Conservation (phyloP, 2,113 vertebrate species). For the Bagarius yarrelli region DNA sequence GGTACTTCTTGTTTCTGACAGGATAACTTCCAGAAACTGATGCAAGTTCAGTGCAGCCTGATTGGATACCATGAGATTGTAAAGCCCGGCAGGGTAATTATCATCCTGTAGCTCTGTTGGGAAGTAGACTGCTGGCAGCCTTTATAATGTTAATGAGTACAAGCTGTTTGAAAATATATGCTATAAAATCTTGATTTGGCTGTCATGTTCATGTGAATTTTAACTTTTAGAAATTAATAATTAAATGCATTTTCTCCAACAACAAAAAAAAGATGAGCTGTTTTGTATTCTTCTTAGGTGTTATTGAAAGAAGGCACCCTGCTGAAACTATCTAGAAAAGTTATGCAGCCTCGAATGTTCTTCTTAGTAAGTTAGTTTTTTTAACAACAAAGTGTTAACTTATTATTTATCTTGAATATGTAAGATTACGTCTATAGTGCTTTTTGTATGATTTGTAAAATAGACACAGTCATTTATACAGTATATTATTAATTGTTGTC, state of each 20-base stretch:
- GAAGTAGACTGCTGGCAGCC: not conserved
- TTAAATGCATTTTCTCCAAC: not conserved
- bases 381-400: not conserved
- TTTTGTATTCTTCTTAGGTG: conserved; percentile 70
- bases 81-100: conserved; percentile 87
- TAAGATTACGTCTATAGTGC: not conserved
- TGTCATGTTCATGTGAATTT: not conserved
- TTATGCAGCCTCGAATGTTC: conserved; percentile 97
- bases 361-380: conserved; percentile 86
- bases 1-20: conserved; percentile 53
- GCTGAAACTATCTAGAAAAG: conserved; percentile 95
- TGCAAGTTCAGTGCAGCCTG: conserved; percentile 95
- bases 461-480: too few relatives aligned
- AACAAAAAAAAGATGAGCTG: not conserved
- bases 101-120: not conserved
- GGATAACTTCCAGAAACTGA: conserved; percentile 98
- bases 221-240: not conserved
- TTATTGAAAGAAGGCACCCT: conserved; percentile 95
- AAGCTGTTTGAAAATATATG: not conserved
- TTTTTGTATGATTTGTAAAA: not conserved
- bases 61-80: conserved; percentile 94
- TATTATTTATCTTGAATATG: not conserved
- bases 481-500: too few relatives aligned
- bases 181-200: not conserved
- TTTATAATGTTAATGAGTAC: not conserved